These are phyloP conservation scores for Hypsibius dujardini DNA, from an alignment of 1,140 invertebrate genomes.

Conservation along the genomic window DNA sequence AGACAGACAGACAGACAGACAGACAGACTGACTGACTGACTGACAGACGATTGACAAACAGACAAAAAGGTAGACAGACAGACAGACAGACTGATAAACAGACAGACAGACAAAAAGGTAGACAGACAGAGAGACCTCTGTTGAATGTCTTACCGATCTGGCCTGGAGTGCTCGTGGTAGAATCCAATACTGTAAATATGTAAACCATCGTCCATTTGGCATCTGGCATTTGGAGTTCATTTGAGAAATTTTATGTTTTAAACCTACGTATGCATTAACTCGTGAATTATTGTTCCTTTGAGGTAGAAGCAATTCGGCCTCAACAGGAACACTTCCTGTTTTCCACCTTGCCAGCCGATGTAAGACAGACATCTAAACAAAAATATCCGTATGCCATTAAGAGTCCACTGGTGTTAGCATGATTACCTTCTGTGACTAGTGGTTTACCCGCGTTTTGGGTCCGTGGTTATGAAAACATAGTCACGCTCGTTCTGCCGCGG, in stretches of 20 bases:
- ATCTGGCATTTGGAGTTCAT: too few relatives aligned
- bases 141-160: not conserved
- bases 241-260: not conserved
- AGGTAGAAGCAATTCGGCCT: slow-evolving; percentile 14
- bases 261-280: slow-evolving; percentile 14
- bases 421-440: too few relatives aligned
- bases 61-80: too few relatives aligned
- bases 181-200: slow-evolving; percentile 5
- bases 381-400: not conserved
- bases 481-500: not conserved
- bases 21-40: too few relatives aligned
- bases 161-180: slow-evolving; percentile 12
- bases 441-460: slow-evolving; percentile 14
- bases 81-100: too few relatives aligned
- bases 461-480: slow-evolving; percentile 17
- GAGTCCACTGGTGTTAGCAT: too few relatives aligned
- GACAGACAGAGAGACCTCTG: too few relatives aligned
- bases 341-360: slow-evolving; percentile 8
- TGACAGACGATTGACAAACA: too few relatives aligned
- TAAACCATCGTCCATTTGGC: too few relatives aligned
- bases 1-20: too few relatives aligned
- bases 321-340: not conserved
- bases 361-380: slow-evolving; percentile 8
- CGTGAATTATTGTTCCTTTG: slow-evolving; percentile 15
- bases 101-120: too few relatives aligned